These are phyloP conservation scores for Escarpia spicata DNA, from an alignment of 2,888 invertebrate genomes.

Conservation along the genomic window DNA sequence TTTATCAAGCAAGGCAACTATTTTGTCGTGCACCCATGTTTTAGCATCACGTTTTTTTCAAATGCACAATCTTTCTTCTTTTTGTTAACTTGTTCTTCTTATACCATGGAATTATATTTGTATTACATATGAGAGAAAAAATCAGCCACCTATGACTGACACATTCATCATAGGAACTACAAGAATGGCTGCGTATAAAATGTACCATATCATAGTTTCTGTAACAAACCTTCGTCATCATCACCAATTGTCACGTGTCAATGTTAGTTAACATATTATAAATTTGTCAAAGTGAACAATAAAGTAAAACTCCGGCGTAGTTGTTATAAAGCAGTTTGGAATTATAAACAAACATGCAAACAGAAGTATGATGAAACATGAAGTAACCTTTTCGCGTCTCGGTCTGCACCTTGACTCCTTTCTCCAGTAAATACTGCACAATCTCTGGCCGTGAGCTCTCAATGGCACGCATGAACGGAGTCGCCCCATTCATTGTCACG, in stretches of 20 bases:
- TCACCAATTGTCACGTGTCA: not conserved
- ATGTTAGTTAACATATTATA: not conserved
- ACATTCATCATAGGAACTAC: no score
- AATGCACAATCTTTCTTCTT: no score
- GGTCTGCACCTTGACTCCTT: conserved; percentile 60
- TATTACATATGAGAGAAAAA: no score
- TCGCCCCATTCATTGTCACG: conserved; percentile 62
- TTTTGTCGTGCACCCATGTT: not conserved
- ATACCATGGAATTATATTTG: no score
- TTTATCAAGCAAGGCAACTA: not conserved
- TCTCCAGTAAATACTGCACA: conserved; percentile 61
- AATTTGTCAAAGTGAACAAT: not conserved
- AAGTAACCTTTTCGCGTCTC: conserved; percentile 63
- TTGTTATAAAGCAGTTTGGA: not conserved
- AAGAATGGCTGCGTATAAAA: no score
- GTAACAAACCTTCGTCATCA: no score
- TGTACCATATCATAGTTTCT: no score
- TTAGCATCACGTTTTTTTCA: no score
- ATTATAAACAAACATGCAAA: not conserved
- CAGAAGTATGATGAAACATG: not conserved
- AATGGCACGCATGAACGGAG: conserved; percentile 64
- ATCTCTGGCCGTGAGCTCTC: conserved; percentile 62
- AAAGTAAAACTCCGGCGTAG: not conserved
- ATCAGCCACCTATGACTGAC: no score
- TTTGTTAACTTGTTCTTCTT: no score